Conservation (phyloP, 2,113 vertebrate genomes). For the Tringa solitaria region DNA sequence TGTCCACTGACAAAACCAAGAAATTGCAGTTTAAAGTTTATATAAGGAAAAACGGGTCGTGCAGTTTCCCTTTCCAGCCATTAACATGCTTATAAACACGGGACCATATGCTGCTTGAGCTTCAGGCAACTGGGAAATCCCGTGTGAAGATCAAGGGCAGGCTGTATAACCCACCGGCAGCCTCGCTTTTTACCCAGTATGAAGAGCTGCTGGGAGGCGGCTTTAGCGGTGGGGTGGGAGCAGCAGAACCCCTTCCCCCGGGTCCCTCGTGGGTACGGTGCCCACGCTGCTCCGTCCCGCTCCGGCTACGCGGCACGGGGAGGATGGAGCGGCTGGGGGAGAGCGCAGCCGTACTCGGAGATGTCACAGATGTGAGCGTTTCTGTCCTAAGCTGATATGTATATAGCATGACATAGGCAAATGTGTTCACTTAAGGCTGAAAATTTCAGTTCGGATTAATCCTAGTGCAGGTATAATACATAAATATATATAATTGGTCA, state of each 20-base stretch:
- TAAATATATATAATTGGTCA: background rate
- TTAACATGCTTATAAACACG: constrained; percentile 50
- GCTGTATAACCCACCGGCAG: background rate
- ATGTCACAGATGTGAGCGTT: background rate
- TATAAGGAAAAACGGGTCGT: background rate
- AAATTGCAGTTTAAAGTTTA: constrained; percentile 1
- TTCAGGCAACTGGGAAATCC: background rate
- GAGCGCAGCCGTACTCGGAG: accelerated
- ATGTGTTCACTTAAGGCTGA: background rate
- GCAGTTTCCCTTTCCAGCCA: background rate
- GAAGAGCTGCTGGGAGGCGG: accelerated
- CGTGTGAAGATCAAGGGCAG: background rate
- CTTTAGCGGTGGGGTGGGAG: background rate
- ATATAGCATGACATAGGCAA: background rate
- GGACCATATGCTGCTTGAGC: background rate
- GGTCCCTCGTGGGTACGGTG: accelerated
- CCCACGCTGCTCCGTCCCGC: accelerated
- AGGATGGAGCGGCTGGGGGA: background rate
- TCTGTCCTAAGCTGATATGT: background rate
- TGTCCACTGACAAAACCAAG: background rate
- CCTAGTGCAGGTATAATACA: background rate
- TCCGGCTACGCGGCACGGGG: accelerated
- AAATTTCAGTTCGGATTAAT: background rate
- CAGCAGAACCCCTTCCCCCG: accelerated
- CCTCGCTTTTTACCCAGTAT: background rate